Conservation (phyloP, 2,797 vertebrate species). For the Erethizon dorsatum region DNA sequence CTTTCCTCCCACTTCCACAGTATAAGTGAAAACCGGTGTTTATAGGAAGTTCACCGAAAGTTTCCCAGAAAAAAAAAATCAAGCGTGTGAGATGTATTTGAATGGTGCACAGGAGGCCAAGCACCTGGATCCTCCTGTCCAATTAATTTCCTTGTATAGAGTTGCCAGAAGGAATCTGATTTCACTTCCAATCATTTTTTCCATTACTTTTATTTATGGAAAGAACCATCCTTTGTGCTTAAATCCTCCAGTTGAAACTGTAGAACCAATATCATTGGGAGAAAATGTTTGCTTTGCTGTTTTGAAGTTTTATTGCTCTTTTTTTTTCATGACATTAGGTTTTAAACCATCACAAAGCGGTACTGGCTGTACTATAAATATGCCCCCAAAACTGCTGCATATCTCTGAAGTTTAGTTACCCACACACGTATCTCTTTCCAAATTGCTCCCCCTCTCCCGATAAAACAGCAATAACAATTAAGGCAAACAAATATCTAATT, state of each 20-base stretch:
- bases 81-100: constrained; percentile 12
- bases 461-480: constrained; percentile 35
- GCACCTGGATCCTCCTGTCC: constrained; percentile 36
- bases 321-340: background rate
- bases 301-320: background rate
- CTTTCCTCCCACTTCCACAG: background rate
- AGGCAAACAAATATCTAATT: constrained; percentile 31
- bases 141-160: constrained; percentile 41
- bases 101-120: background rate
- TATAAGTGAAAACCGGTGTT: background rate
- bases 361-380: background rate
- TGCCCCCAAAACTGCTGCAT: background rate
- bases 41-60: background rate
- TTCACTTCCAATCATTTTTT: constrained; percentile 61
- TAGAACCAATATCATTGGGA: background rate
- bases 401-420: background rate
- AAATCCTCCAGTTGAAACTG: constrained; percentile 18
- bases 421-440: background rate
- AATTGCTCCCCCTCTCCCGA: background rate
- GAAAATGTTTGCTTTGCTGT: background rate
- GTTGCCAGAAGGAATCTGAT: constrained; percentile 66
- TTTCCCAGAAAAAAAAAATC: background rate
- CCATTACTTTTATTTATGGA: constrained; percentile 73
- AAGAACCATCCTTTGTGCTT: constrained; percentile 33
- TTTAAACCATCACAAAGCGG: background rate